Base-by-base conservation (phyloP, 2,797 vertebrate genomes). In the Chaenodraco wilsoni region DNA sequence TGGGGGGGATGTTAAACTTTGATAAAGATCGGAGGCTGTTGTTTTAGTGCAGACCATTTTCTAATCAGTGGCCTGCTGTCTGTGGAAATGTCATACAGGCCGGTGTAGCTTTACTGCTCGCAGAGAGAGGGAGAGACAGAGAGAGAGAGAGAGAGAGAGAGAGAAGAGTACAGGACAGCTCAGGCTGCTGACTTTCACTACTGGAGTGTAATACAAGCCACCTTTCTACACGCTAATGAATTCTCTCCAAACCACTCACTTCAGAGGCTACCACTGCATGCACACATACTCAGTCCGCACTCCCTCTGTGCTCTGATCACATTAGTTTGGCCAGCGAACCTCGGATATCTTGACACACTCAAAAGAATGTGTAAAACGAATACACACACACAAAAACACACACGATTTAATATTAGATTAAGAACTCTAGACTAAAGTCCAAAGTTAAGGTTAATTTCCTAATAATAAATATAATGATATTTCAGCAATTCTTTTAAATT, bases 21-120 rank as follows among this genome's bases (percentile, higher is more conserved):
- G 93, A 95, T 95, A 95, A 93, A 91, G 90, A 95, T 95, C 93
- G 40, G 87, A 92, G 87, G 87, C 85, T 93, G 92, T 93, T 93
- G 90, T 93, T 94, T 94, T 91, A 94, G 90, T 87, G 86, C 87
- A 90, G 91, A 86, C 90, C 92, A 92, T 93, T 94, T 92, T 94
- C 92, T 94, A 95, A 94, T 95, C 94, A 92, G 89, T 86, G 87
- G 92, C 87, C 87, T 87, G 87, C 88, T 87, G 88, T 91, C 87
- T 88, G 87, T 90, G 87, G 90, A 94, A 93, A 94, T 92, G 90
- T 92, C 92, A 93, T 90, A 89, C 87, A 63, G 78, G 49, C 71
- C 4, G 86, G 92, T 93, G 87, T 93, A 91, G 87, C 88, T 93
- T 94, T 92, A 92, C 86, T 58, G 68, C 33, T 37, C 33, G 33